These are phyloP conservation scores for Amazona finschi DNA, from an alignment of 2,797 vertebrate species.

Conservation along the genomic window DNA sequence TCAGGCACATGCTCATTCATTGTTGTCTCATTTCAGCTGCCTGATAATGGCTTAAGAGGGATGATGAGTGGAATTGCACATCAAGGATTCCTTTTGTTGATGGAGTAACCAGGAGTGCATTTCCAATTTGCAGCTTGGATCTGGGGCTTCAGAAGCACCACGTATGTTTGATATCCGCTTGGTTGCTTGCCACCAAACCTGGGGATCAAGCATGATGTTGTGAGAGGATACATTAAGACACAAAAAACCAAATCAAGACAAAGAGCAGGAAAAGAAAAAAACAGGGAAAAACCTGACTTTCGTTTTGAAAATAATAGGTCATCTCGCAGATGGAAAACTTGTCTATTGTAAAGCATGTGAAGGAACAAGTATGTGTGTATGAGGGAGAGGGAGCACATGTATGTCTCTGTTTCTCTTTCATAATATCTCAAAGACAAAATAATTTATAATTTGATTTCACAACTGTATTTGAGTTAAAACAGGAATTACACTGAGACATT, in stretches of 20 bases:
- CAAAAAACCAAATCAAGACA: not conserved
- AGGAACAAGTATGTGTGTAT: not conserved
- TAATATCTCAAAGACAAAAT: not conserved
- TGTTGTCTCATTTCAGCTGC: conserved; percentile 70
- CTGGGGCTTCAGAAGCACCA: conserved; percentile 46
- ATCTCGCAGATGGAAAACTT: not conserved
- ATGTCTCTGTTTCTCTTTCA: not conserved
- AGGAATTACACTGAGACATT: not conserved
- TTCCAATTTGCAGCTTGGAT: conserved; percentile 72
- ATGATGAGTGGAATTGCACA: conserved; percentile 62
- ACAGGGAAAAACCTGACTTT: accelerated
- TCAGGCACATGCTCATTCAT: conserved; percentile 47
- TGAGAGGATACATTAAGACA: not conserved
- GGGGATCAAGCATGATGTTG: conserved; percentile 10
- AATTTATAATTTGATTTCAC: not conserved
- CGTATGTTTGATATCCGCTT: conserved; percentile 30
- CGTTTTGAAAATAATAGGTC: not conserved
- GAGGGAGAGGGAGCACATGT: not conserved
- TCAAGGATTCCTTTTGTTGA: conserved; percentile 61
- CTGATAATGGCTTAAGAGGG: conserved; percentile 54
- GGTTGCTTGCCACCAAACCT: conserved; percentile 36
- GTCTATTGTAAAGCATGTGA: not conserved
- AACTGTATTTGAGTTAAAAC: conserved; percentile 7
- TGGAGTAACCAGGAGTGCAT: conserved; percentile 26
- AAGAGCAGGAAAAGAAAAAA: accelerated